These are phyloP conservation scores for Drosophila nasuta DNA, from an alignment of 1,140 invertebrate species.

Conservation along the genomic window DNA sequence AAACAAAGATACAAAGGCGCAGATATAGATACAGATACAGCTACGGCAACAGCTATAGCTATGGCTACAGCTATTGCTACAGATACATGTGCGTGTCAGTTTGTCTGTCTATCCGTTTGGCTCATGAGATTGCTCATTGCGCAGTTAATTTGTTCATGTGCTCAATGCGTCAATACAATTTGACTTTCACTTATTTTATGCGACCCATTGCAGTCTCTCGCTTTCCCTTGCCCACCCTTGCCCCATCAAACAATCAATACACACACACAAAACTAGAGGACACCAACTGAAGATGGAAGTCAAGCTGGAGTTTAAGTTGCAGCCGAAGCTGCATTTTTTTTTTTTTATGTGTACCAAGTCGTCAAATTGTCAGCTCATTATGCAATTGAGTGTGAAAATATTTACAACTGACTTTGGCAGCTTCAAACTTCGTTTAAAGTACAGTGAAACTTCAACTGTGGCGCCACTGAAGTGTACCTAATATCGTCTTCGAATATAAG, in stretches of 20 bases:
- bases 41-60: slow-evolving; percentile 25
- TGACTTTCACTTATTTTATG: slow-evolving; percentile 78
- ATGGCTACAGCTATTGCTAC: slow-evolving; percentile 20
- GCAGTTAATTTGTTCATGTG: slow-evolving; percentile 81
- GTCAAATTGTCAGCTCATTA: slow-evolving; percentile 45
- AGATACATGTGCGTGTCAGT: slow-evolving; percentile 38
- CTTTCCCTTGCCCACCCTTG: neutral
- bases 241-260: slow-evolving; percentile 1
- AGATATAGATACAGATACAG: slow-evolving; percentile 41
- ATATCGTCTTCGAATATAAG: neutral
- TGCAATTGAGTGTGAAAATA: slow-evolving; percentile 47
- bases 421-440: slow-evolving; percentile 13
- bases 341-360: slow-evolving; percentile 21
- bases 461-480: slow-evolving; percentile 1
- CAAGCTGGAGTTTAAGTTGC: slow-evolving; percentile 4
- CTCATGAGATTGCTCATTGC: slow-evolving; percentile 65
- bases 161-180: slow-evolving; percentile 81
- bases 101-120: slow-evolving; percentile 19
- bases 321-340: neutral
- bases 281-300: slow-evolving; percentile 17
- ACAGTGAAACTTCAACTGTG: slow-evolving; percentile 9
- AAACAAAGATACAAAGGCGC: slow-evolving; percentile 46
- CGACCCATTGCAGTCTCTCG: slow-evolving; percentile 40
- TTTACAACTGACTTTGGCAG: slow-evolving; percentile 27
- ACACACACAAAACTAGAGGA: slow-evolving; percentile 1